Base-by-base conservation (phyloP, 2,888 invertebrate species). In the Lycaena phlaeas region DNA sequence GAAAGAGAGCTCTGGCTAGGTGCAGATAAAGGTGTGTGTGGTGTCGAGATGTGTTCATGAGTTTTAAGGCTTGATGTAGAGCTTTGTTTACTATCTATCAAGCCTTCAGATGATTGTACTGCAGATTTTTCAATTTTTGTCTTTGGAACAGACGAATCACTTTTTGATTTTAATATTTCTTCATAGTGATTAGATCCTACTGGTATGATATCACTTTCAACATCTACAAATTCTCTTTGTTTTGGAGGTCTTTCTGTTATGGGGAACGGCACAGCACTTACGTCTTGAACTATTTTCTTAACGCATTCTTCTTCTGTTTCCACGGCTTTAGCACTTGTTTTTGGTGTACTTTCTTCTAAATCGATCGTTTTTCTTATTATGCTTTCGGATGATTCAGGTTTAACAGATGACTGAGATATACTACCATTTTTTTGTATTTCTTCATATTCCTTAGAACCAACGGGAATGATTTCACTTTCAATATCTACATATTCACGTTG, bases 1-100 rank as follows among this genome's bases (percentile, higher is more conserved):
- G 89, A 88, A 45, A 89, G 79, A 3, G 89, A 89, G 56, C 88
- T 88, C 63, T 88, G 87, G 55, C 89, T 89, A 1, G 89, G 89
- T 28, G 82, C 85, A 11, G 89, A 89, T 43, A 87, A 78, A 18
- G 89, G 89, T 18, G 88, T 88, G 50, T 87, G 87, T 3, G 87
- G 87, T 2, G 88, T 87, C 6, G 86, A 85, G 40, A 81, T 55
- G 54, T 84, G 72, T 30, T 84, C 79, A 46, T 82, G 78, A 15
- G 84, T 81, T 88, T 88, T 84, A 38, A 86, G 62, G 51, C 85
- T 86, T 31, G 86, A 85, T 7, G 87, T 86, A 10, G 88, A 88
- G 56, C 89, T 89, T 60, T 84, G 85, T 59, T 88, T 88, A 56
- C 85, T 85, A 43, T 85, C 78, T 45, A 79, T 54, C 42, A 71